Conservation (phyloP, 2,797 vertebrate genomes). For the Xenops minutus region DNA sequence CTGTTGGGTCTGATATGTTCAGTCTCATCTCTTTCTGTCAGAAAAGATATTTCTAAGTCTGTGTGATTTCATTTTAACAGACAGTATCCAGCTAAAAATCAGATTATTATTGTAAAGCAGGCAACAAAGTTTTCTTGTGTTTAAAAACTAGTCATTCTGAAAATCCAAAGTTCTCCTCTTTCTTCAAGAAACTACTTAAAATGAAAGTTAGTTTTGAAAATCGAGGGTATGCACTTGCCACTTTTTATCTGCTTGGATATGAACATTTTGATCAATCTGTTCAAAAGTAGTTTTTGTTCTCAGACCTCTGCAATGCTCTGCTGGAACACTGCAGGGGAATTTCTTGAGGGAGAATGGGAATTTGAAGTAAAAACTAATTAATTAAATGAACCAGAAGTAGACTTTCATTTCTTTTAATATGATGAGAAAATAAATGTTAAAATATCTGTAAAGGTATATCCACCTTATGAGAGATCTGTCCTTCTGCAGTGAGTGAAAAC, state of each 20-base stretch:
- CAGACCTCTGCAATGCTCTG: neutral
- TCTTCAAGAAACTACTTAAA: neutral
- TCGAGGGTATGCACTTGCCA: neutral
- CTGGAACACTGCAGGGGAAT: neutral
- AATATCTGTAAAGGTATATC: neutral
- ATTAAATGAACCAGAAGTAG: neutral
- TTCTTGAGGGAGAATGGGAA: neutral
- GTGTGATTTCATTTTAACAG: neutral
- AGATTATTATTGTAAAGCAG: neutral
- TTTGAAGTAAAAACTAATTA: neutral
- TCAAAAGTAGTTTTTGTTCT: constrained; percentile 30
- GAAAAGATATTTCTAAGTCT: neutral
- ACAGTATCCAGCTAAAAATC: constrained; percentile 9
- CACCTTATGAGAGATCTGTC: neutral
- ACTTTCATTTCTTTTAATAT: neutral
- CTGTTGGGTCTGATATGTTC: neutral
- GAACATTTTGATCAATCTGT: neutral
- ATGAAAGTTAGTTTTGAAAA: neutral
- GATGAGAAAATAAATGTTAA: neutral
- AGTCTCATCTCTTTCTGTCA: constrained; percentile 4
- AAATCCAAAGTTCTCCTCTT: neutral
- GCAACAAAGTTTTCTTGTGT: neutral
- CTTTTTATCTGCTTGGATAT: neutral
- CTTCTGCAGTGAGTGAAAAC: neutral
- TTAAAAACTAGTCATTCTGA: neutral